These are phyloP conservation scores for Trachythela sp. DNA, from an alignment of 64 coral and sea anemone genomes.

Conservation along the genomic window DNA sequence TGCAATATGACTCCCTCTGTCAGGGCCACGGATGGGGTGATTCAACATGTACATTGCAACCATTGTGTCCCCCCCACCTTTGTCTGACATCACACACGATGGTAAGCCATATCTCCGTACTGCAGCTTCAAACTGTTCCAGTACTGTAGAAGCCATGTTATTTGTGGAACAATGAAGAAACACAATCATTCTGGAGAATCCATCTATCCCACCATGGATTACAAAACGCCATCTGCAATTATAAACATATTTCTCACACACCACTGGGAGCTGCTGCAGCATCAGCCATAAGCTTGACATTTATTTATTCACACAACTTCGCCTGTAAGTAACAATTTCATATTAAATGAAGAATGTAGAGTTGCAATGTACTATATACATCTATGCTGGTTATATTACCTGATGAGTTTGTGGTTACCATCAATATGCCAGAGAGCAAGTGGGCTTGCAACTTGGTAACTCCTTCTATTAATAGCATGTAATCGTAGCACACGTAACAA, in stretches of 20 bases:
- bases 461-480: conserved; percentile 44
- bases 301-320: not conserved
- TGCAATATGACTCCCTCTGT: conserved; percentile 44
- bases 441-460: conserved; percentile 52
- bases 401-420: conserved; percentile 50
- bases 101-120: conserved; percentile 32
- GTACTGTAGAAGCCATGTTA: conserved; percentile 47
- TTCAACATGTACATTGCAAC: conserved; percentile 53
- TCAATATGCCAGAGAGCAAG: conserved; percentile 55
- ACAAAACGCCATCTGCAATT: not conserved
- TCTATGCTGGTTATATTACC: not conserved
- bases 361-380: no score
- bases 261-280: no score
- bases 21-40: conserved; percentile 47
- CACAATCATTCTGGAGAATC: conserved; percentile 50
- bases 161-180: conserved; percentile 51
- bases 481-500: conserved; percentile 36
- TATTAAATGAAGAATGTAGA: no score
- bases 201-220: conserved; percentile 40
- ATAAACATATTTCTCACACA: no score
- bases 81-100: conserved; percentile 42
- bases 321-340: no score
- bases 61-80: conserved; percentile 46
- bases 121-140: conserved; percentile 30
- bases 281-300: no score